phyloP scores from a whole-genome alignment of 2,113 vertebrate species.

The Colinus virginianus region DNA sequence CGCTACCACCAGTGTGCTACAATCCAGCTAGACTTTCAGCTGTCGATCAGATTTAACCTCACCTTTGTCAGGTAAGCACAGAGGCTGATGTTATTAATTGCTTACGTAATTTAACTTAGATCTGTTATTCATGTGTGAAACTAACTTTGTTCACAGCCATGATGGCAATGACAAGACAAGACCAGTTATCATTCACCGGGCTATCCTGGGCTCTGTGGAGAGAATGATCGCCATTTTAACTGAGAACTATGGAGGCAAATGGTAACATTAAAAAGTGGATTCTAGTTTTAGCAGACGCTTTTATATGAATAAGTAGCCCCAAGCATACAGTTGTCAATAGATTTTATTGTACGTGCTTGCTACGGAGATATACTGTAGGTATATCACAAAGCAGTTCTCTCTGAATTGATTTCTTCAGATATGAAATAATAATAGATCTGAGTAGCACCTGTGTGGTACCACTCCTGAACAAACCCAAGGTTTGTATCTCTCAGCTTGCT shows the following conservation, averaged over 20 bases:
- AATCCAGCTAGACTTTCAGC: slow-evolving; percentile 96
- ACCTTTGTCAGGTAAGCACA: slow-evolving; percentile 88
- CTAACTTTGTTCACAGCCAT: slow-evolving; percentile 79
- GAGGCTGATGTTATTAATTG: neutral
- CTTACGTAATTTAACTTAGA: neutral
- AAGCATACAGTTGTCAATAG: neutral
- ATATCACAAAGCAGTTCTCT: neutral
- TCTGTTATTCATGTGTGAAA: neutral
- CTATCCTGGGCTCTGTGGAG: slow-evolving; percentile 96
- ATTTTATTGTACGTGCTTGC: neutral
- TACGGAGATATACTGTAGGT: accelerated
- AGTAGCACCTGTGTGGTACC: neutral
- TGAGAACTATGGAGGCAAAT: slow-evolving; percentile 98
- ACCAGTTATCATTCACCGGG: slow-evolving; percentile 96
- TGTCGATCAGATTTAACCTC: slow-evolving; percentile 95
- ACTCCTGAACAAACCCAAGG: neutral
- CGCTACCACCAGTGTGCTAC: slow-evolving; percentile 98
- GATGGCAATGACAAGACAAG: slow-evolving; percentile 95
- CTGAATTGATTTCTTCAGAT: neutral
- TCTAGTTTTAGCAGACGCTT: neutral
- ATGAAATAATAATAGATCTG: neutral
- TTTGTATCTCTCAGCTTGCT: neutral
- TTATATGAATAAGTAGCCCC: neutral
- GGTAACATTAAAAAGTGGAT: slow-evolving; percentile 78
- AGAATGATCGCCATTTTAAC: slow-evolving; percentile 98